These are phyloP conservation scores for Pygoscelis antarcticus DNA, from an alignment of 2,113 vertebrate species.

Conservation along the genomic window DNA sequence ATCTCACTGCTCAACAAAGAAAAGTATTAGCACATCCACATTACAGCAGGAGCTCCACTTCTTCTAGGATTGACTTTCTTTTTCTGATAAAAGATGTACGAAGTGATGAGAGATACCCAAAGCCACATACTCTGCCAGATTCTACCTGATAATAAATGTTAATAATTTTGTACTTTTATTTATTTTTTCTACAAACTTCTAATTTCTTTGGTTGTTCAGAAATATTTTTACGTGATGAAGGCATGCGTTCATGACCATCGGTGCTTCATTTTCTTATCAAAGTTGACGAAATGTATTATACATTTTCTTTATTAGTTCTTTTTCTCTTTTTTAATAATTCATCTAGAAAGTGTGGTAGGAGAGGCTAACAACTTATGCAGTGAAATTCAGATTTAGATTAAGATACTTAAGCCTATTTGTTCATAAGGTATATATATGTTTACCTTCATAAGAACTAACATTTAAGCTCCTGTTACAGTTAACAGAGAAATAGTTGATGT, in stretches of 20 bases:
- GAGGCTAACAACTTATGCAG: background rate
- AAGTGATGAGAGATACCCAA: background rate
- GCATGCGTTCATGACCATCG: background rate
- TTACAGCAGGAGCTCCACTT: background rate
- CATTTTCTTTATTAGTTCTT: background rate
- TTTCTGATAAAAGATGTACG: background rate
- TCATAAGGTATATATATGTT: background rate
- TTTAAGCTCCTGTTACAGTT: background rate
- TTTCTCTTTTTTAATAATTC: background rate
- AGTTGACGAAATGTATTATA: background rate
- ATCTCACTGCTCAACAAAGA: background rate
- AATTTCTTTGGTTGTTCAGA: background rate
- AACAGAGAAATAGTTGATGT: background rate
- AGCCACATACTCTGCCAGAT: background rate
- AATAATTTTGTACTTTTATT: background rate
- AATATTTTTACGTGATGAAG: background rate
- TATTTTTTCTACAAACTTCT: background rate
- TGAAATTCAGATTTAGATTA: background rate
- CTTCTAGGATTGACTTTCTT: background rate
- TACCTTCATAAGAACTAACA: background rate
- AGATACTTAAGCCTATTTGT: background rate
- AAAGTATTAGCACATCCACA: background rate
- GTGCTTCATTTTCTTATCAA: background rate
- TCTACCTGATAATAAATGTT: background rate
- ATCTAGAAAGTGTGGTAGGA: background rate